Conservation (phyloP, 2,797 vertebrate species). For the Myoxocephalus aenaeus region DNA sequence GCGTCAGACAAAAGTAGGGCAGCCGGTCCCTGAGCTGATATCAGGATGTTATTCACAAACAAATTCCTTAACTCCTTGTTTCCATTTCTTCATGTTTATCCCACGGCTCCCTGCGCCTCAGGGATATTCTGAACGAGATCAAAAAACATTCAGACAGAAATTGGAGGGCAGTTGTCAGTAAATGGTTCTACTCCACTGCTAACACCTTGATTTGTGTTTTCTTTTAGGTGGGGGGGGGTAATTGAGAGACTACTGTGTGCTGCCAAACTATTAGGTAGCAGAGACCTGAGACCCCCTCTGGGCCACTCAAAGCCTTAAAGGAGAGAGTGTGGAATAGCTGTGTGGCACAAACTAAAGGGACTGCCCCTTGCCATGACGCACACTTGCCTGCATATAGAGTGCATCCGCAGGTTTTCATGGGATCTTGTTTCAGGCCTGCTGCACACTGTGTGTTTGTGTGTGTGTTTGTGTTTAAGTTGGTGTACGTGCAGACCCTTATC, state of each 20-base stretch:
- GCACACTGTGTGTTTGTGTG: not conserved
- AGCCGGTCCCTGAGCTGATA: not conserved
- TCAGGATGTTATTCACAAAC: conserved; percentile 14
- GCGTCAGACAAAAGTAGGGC: conserved; percentile 22
- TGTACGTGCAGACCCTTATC: not conserved
- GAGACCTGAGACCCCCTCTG: conserved; percentile 63
- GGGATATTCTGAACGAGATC: not conserved
- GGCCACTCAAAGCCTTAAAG: conserved; percentile 53
- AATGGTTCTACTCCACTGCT: not conserved
- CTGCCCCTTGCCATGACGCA: conserved; percentile 22
- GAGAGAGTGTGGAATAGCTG: conserved; percentile 26
- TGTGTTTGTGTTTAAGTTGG: not conserved
- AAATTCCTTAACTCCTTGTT: conserved; percentile 6
- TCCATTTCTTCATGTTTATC: not conserved
- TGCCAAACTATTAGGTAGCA: conserved; percentile 59
- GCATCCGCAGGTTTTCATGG: conserved; percentile 17
- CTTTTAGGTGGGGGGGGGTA: no score
- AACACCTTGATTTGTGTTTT: not conserved
- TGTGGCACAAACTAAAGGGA: conserved; percentile 20
- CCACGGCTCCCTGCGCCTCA: not conserved
- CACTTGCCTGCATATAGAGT: not conserved
- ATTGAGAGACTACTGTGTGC: conserved; percentile 47
- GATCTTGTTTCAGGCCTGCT: conserved; percentile 50
- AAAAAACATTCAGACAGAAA: not conserved
- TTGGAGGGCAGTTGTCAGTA: not conserved